Evolutionary conservation across 2,797 vertebrate genomes (phyloP), one percentile per base, ranked within the genome.

Genomic region (Pyrocephalus nanus): DNA sequence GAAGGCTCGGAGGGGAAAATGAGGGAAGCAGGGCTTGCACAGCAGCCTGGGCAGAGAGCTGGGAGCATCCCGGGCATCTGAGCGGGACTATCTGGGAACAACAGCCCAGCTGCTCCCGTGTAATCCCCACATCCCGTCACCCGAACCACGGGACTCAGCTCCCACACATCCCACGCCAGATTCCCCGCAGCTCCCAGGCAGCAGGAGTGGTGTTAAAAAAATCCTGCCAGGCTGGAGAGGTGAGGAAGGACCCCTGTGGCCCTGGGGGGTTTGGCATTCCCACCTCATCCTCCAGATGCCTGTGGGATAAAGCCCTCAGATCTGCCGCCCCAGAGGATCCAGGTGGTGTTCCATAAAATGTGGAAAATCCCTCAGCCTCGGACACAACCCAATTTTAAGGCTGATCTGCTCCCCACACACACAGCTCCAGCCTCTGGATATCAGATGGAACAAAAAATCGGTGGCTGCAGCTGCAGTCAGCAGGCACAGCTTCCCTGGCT

Each of bases 141-240:
- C 73, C 0, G 0, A 42, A 2, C 7, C 4, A 0, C 1, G 3
- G 3, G 1, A 80, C 80, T 71, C 85, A 1, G 74, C 89, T 27
- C 84, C 69, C 47, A 1, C 72, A 0, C 36, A 0, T 2, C 73
- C 66, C 71, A 19, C 16, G 17, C 10, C 45, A 2, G 5, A 21
- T 10, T 34, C 64, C 75, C 71, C 1, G 9, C 57, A 45, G 86
- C 45, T 72, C 45, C 48, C 5, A 1, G 48, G 45, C 53, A 47
- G 57, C 51, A 11, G 22, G 36, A 51, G 23, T 1, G 1, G 1
- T 38, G 26, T 7, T 4, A 7, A 27, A 53, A 22, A 76, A 81
- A 55, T 3, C 71, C 58, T 50, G 86, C 38, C 60, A 3, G 8
- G 15, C 65, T 18, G 0, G 4, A 45, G 53, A 73, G 42, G 76